A percentile compares a stretch with the other conserved stretches of the same genome.
phyloP scores from a whole-genome alignment of 2,113 vertebrate species.

The Pseudolaguvia tuberculata region DNA sequence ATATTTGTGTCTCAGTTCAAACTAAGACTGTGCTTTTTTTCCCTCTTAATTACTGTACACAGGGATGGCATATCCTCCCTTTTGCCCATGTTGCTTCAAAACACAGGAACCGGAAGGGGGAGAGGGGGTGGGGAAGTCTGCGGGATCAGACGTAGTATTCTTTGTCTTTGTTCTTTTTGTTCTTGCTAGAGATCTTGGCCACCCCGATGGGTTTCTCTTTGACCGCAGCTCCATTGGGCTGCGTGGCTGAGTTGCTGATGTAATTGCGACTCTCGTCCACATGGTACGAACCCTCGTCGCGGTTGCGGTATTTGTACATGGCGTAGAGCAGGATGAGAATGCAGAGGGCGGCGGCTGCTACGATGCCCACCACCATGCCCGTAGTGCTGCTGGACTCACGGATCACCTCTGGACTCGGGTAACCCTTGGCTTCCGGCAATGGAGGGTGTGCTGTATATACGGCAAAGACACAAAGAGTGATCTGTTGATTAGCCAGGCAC shows the following conservation, averaged over 20 bases:
- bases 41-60: conserved; percentile 54
- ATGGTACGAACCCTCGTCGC: conserved; percentile 96
- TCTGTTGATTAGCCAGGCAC: conserved; percentile 7
- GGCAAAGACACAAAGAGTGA: conserved; percentile 19
- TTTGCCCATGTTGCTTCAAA: conserved; percentile 28
- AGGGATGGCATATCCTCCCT: conserved; percentile 38
- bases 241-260: conserved; percentile 98
- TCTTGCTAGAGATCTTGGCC: conserved; percentile 95
- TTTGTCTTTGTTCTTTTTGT: conserved; percentile 99
- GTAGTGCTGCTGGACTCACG: conserved; percentile 97
- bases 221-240: conserved; percentile 93
- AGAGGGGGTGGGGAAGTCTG: conserved; percentile 29
- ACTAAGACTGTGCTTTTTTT: conserved; percentile 71
- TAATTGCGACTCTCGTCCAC: conserved; percentile 99
- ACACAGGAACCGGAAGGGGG: conserved; percentile 36
- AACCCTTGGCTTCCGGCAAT: conserved; percentile 81
- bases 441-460: conserved; percentile 83
- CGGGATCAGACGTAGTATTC: conserved; percentile 97
- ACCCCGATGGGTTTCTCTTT: conserved; percentile 97
- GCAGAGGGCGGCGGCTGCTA: conserved; percentile 92
- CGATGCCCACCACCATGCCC: conserved; percentile 97
- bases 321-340: conserved; percentile 99
- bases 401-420: conserved; percentile 86
- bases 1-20: conserved; percentile 83
- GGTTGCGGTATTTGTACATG: conserved; percentile 99